Evolutionary conservation across 53 echinoderm and acorn worm species (phyloP).

Genomic region (Henricia sp.): DNA sequence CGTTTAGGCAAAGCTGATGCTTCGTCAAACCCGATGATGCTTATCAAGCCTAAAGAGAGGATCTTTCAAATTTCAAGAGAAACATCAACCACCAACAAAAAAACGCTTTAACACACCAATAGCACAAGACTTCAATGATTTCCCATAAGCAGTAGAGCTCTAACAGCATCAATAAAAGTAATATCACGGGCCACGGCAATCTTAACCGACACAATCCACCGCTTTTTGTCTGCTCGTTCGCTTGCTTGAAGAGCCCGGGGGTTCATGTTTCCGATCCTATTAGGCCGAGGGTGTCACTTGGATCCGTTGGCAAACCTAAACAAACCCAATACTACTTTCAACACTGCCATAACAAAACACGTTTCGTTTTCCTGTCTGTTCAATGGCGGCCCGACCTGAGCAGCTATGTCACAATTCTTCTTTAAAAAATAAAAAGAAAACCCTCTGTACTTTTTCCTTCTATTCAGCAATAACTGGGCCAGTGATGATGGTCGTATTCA

Average conservation of each 20-base stretch:
- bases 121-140: neutral
- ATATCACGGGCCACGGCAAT: constrained; percentile 32
- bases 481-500: constrained; percentile 21
- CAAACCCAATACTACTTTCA: constrained; percentile 44
- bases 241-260: constrained; percentile 19
- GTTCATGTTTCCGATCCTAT: constrained; percentile 38
- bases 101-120: neutral
- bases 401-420: constrained; percentile 13
- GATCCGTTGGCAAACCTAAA: constrained; percentile 37
- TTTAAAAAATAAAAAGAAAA: too few relatives aligned
- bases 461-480: constrained; percentile 31
- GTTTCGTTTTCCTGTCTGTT: constrained; percentile 47
- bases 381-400: constrained; percentile 10
- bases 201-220: constrained; percentile 19
- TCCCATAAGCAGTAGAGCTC: neutral
- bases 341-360: constrained; percentile 20
- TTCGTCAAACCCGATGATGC: too few relatives aligned
- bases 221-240: neutral
- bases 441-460: constrained; percentile 38
- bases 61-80: too few relatives aligned
- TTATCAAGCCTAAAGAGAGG: too few relatives aligned
- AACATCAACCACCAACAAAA: constrained; percentile 9
- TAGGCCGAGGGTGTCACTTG: constrained; percentile 1
- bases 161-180: neutral
- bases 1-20: too few relatives aligned